Conservation (phyloP, 1,140 invertebrate genomes). For the Cydia splendana region DNA sequence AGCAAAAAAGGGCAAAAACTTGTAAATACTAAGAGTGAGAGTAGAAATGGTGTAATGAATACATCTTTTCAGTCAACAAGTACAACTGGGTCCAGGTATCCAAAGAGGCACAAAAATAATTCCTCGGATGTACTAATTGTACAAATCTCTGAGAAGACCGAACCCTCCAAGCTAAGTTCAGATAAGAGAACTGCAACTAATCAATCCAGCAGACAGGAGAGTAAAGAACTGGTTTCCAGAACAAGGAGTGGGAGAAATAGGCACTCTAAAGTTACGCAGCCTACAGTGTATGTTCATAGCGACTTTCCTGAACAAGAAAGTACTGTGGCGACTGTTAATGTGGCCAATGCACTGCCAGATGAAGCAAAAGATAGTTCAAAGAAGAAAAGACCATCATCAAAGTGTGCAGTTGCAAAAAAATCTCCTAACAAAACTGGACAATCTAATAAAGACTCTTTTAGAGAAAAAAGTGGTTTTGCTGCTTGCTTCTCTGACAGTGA, state of each 20-base stretch:
- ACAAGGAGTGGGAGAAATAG: conserved; percentile 63
- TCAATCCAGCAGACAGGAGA: conserved; percentile 42
- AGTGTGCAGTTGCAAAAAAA: conserved; percentile 38
- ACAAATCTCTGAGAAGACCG: conserved; percentile 14
- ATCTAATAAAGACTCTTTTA: conserved; percentile 47
- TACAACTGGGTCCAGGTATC: conserved; percentile 62
- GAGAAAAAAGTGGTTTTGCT: conserved; percentile 68
- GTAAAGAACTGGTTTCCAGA: conserved; percentile 54
- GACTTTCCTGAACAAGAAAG: conserved; percentile 57
- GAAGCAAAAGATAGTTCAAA: conserved; percentile 38
- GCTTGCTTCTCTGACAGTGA: conserved; percentile 73
- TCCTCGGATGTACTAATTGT: conserved; percentile 35
- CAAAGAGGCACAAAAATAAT: conserved; percentile 54
- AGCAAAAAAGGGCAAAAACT: conserved; percentile 41
- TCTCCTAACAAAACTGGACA: conserved; percentile 46
- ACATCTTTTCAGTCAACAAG: conserved; percentile 60
- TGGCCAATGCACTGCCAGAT: conserved; percentile 42
- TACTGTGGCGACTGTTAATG: conserved; percentile 58
- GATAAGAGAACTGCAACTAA: conserved; percentile 10
- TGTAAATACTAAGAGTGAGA: conserved; percentile 35
- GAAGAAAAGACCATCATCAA: conserved; percentile 25
- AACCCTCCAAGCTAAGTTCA: conserved; percentile 4
- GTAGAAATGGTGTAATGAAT: conserved; percentile 44
- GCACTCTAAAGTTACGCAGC: conserved; percentile 46
- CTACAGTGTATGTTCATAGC: conserved; percentile 53